Evolutionary conservation across 2,888 invertebrate species (phyloP), one percentile per base, ranked within the genome.

Genomic region (Netelia virgata): DNA sequence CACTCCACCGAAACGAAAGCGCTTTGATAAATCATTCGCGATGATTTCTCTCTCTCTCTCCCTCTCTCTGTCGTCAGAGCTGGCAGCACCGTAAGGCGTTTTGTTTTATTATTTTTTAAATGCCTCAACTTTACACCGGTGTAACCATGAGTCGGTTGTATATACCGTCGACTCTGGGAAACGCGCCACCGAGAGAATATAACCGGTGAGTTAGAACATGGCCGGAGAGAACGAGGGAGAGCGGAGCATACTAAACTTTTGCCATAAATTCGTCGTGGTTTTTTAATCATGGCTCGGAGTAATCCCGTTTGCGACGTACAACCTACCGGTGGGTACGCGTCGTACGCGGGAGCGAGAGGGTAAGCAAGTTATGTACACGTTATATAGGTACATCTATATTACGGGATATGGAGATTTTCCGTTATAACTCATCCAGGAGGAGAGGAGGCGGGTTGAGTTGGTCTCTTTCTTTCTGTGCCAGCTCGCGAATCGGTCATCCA

Each of bases 221-320:
- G 79, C 55, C 55, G 36, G 20, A 79, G 69, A 59, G 47, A 2
- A 16, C n/a, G 50, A 3, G 50, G 8, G 55, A 55, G 55, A 55
- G 16, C n/a, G 36, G 72, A 50, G 76, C 74, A 43, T 47, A 66
- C 82, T 61, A 82, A 85, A 85, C 84, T 85, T 85, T 85, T 10
- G 79, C 84, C 75, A 85, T 85, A 85, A 85, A 85, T 85, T 85
- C 82, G 79, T 82, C 79, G 82, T 72, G 84, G 78, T 85, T 85
- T 85, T 85, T 85, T 82, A 85, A 85, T 85, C 84, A 85, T 82
- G 72, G 84, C 82, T 61, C 66, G 72, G 55, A 72, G 78, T 79
- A 85, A 85, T 85, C 75, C 79, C 75, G 72, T 82, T 75, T 64
- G 82, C 78, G 75, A 82, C 72, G 75, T 82, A 82, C 55, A 82